Conservation (phyloP, 2,113 vertebrate genomes). For the Crotalus horridus region DNA sequence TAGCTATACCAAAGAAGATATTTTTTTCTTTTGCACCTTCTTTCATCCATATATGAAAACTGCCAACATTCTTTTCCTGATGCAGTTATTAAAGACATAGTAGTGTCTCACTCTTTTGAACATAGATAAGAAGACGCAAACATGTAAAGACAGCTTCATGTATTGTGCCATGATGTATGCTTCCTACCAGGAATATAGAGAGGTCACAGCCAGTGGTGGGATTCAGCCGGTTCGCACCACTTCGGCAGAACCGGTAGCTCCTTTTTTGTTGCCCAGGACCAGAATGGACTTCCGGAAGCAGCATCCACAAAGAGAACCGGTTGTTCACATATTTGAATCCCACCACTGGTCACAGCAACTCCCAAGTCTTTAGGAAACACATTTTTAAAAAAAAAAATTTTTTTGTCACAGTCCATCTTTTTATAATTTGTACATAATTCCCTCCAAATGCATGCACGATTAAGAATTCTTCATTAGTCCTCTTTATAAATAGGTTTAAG, state of each 20-base stretch:
- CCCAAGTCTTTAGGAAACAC: not conserved
- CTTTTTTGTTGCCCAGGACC: no score
- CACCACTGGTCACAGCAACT: not conserved
- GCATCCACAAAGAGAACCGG: no score
- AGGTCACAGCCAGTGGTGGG: not conserved
- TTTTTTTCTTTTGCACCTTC: not conserved
- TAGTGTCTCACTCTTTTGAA: not conserved
- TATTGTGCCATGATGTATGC: not conserved
- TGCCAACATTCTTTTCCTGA: not conserved
- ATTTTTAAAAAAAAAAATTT: not conserved
- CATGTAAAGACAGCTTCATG: not conserved
- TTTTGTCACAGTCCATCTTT: not conserved
- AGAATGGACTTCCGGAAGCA: no score
- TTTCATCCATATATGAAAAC: not conserved
- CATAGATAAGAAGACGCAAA: not conserved
- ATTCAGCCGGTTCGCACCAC: no score
- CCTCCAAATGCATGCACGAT: not conserved
- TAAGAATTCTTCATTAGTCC: not conserved
- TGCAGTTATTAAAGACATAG: not conserved
- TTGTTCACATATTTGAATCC: no score
- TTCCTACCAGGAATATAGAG: not conserved
- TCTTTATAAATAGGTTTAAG: not conserved
- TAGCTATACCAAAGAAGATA: not conserved
- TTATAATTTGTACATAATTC: not conserved
- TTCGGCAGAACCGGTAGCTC: no score